Conservation (phyloP, 2,113 vertebrate species). For the Ophiodon elongatus region DNA sequence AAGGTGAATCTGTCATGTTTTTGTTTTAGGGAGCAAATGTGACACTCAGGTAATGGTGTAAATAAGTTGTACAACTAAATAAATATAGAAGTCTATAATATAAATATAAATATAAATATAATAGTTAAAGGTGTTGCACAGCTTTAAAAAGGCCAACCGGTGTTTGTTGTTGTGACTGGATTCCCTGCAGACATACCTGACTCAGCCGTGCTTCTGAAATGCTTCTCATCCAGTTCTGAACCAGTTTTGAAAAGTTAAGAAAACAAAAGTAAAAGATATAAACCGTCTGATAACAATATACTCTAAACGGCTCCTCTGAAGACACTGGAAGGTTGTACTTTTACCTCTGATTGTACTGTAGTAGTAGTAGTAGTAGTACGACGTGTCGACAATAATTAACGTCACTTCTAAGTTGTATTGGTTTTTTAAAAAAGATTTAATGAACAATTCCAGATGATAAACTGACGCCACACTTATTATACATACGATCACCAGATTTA, state of each 20-base stretch:
- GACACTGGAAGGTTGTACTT: not conserved
- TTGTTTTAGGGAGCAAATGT: not conserved
- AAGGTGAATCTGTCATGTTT: too few relatives aligned
- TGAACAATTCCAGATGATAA: too few relatives aligned
- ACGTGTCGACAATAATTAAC: not conserved
- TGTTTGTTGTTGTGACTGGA: not conserved
- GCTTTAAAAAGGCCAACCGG: not conserved
- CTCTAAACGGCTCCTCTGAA: not conserved
- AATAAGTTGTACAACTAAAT: not conserved
- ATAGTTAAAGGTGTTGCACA: not conserved
- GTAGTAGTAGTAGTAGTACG: too few relatives aligned
- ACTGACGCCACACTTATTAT: not conserved
- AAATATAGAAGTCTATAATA: not conserved
- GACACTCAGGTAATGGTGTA: too few relatives aligned
- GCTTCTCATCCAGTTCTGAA: not conserved
- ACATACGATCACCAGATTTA: too few relatives aligned
- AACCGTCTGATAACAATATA: not conserved
- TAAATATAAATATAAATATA: too few relatives aligned
- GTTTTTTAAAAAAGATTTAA: too few relatives aligned
- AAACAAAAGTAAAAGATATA: not conserved
- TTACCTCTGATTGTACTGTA: too few relatives aligned
- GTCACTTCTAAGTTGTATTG: not conserved
- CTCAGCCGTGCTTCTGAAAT: not conserved
- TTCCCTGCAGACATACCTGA: not conserved
- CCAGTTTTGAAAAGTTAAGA: not conserved